Base-by-base conservation (phyloP, 1,140 invertebrate genomes). In the Portunus trituberculatus region DNA sequence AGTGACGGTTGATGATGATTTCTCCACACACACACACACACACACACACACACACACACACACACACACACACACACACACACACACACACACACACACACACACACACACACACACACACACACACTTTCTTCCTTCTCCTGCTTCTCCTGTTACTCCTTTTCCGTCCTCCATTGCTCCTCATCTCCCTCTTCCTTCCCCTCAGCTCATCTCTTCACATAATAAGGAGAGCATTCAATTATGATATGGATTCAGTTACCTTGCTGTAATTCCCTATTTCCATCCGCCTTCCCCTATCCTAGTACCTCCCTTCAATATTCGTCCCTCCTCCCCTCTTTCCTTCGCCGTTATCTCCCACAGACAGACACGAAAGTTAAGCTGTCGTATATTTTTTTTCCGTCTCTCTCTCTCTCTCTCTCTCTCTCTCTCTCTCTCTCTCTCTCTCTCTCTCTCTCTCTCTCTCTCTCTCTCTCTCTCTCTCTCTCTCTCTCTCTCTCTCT, bases 301-400 rank as follows among this genome's bases (percentile, higher is more conserved):
- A 7, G 4, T 76, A 25, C 67, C 25, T 76, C 67, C 67, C 67
- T 76, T 76, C 67, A 76, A 76, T 76, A n/a, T 7, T 76, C 67
- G 67, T 8, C 25, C 67, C 67, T 25, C n/a, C n/a, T 76, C 25
- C 67, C 67, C 67, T 59, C 67, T n/a, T 76, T 76, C 67, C 67
- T 76, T 20, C 25, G 67, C 20, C 67, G 67, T n/a, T 76, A 76
- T 76, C 67, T 76, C 67, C 25, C n/a, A n/a, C 67, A 25, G 25
- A 76, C 67, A 76, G 67, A 76, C 67, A 76, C 67, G 67, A 76
- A 76, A 76, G 67, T 76, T 76, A 76, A 76, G 67, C 67, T n/a
- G 67, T 25, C 67, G 25, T 76, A 20, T n/a, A 20, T 76, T n/a
- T 76, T n/a, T n/a, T n/a, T n/a, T n/a, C n/a, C n/a, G n/a, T 76